Base-by-base conservation (phyloP, 2,888 invertebrate species). In the Cerastoderma edule region DNA sequence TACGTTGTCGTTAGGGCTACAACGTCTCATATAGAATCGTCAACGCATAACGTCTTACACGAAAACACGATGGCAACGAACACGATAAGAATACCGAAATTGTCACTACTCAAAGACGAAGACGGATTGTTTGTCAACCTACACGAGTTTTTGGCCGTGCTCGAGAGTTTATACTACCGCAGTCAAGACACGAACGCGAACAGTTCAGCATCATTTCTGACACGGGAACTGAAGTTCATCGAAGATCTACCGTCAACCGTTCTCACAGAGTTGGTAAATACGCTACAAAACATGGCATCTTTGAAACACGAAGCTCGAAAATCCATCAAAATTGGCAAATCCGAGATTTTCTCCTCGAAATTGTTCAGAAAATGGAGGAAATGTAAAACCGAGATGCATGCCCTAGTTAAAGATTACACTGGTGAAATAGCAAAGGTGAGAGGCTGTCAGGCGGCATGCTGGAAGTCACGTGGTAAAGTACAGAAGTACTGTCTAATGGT, bases 401-500 rank as follows among this genome's bases (percentile, higher is more conserved):
- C 27, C 16, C 27, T 27, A 30, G 8, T 54, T 27, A 54, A 19
- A 27, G 16, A 54, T 19, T 54, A 54, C 19, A 27, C 16, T 6
- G 22, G 13, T 27, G 24, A 54, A 22, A 54, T 54, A 54, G 54
- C 27, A 19, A 54, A 54, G 28, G 27, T 54, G 27, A 24, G 27
- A 54, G 54, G 30, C 27, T 27, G 28, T 27, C 54, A 54, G 27
- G 30, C 28, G 30, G 6, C 54, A 19, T 22, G 22, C 19, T 54
- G 54, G 54, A 19, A 16, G 13, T 24, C 54, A 54, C 54, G 54
- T 24, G 24, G 6, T 24, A 54, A 54, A 27, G 54, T 54, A 1
- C 54, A 54, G 54, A 54, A 54, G 30, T 54, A 54, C 30, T 13
- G 54, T 54, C 8, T 10, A 54, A 27, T 54, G 54, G 27, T 54